Evolutionary conservation across 1,140 invertebrate species (phyloP).

Genomic region (Drosophila fuyamai): DNA sequence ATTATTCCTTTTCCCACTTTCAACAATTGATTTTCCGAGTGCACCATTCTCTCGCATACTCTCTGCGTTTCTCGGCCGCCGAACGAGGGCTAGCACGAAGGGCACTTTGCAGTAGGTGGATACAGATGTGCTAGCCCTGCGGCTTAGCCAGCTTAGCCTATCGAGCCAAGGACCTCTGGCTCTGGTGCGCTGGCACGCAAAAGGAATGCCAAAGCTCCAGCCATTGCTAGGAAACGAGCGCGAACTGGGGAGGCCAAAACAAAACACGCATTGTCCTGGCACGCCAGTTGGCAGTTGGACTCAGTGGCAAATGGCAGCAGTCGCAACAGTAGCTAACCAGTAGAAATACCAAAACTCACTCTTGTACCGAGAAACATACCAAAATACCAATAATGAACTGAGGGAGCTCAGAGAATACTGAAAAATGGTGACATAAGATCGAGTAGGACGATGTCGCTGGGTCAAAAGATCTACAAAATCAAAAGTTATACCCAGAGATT

Average conservation of each 20-base stretch:
- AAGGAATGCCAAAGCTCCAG: slow-evolving; percentile 58
- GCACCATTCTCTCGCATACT: background rate
- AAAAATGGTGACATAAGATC: slow-evolving; percentile 74
- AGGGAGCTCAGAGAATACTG: slow-evolving; percentile 12
- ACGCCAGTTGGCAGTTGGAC: slow-evolving; percentile 74
- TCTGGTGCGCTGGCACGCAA: slow-evolving; percentile 59
- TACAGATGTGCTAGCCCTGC: slow-evolving; percentile 34
- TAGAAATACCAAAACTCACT: slow-evolving; percentile 25
- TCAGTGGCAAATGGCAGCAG: slow-evolving; percentile 67
- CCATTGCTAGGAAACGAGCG: slow-evolving; percentile 76
- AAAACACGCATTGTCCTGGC: slow-evolving; percentile 74
- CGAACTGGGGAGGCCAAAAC: slow-evolving; percentile 71
- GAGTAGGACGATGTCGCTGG: slow-evolving; percentile 69
- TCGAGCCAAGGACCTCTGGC: slow-evolving; percentile 34
- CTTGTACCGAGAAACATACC: slow-evolving; percentile 24
- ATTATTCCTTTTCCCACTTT: background rate
- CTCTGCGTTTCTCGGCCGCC: slow-evolving; percentile 4
- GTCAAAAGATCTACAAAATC: slow-evolving; percentile 81
- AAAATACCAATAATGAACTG: slow-evolving; percentile 27
- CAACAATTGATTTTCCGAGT: background rate
- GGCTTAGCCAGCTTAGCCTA: slow-evolving; percentile 50
- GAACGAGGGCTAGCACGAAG: slow-evolving; percentile 64
- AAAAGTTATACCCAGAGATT: slow-evolving; percentile 73
- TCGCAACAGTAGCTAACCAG: slow-evolving; percentile 54
- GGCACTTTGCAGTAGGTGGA: slow-evolving; percentile 16